Conservation (phyloP, 2,888 invertebrate genomes). For the Kuschelorhynchus macadamiae region DNA sequence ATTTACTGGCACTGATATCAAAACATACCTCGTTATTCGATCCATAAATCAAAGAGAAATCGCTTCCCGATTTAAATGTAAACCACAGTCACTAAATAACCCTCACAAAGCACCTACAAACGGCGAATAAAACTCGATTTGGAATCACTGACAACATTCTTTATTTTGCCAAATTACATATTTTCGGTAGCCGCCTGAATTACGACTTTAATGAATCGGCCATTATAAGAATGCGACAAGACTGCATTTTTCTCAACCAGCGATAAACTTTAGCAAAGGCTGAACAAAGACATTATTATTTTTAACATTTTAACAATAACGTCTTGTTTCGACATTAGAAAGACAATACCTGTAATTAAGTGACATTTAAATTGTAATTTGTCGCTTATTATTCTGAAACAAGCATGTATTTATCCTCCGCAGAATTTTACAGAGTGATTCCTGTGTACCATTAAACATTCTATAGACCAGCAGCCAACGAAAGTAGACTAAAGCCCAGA, state of each 20-base stretch:
- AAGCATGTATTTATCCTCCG: slow-evolving; percentile 9
- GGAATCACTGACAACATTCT: slow-evolving; percentile 31
- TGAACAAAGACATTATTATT: slow-evolving; percentile 39
- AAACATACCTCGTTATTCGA: background rate
- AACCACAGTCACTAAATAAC: slow-evolving; percentile 13
- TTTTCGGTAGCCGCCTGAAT: slow-evolving; percentile 25
- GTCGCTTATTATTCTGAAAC: slow-evolving; percentile 24
- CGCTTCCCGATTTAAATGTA: background rate
- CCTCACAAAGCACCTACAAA: slow-evolving; percentile 19
- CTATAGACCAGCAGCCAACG: too few species aligned
- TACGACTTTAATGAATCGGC: slow-evolving; percentile 29
- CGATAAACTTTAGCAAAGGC: slow-evolving; percentile 17
- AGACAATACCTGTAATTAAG: slow-evolving; percentile 17
- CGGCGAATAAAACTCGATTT: slow-evolving; percentile 4
- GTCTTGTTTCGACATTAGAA: slow-evolving; percentile 24
- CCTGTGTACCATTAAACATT: background rate
- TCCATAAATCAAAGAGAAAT: too few species aligned
- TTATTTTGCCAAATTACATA: slow-evolving; percentile 44
- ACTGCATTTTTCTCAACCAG: slow-evolving; percentile 35
- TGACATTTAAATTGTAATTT: slow-evolving; percentile 4
- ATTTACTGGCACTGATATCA: background rate
- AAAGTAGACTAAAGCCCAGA: too few species aligned
- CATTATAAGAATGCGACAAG: slow-evolving; percentile 38
- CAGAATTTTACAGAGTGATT: background rate
- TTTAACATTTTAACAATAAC: slow-evolving; percentile 25